Evolutionary conservation across 2,113 vertebrate species (phyloP).

Genomic region (Centropus bengalensis): DNA sequence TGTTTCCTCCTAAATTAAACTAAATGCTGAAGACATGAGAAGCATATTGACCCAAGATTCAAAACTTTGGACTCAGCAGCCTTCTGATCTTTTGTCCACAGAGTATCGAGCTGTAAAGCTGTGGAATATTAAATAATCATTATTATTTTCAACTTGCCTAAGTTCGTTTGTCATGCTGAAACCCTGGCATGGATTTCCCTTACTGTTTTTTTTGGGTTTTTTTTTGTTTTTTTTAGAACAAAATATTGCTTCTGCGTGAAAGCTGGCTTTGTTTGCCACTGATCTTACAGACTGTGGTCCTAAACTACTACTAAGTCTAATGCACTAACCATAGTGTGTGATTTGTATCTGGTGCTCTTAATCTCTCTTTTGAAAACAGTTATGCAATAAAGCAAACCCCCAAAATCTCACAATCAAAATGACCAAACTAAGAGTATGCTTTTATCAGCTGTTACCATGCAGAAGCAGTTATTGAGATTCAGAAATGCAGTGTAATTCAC

Average conservation of each 20-base stretch:
- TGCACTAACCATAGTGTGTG: not conserved
- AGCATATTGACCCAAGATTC: conserved; percentile 56
- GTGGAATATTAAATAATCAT: conserved; percentile 61
- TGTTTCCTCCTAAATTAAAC: conserved; percentile 66
- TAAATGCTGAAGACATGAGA: conserved; percentile 57
- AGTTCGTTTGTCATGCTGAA: conserved; percentile 42
- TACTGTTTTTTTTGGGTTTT: not conserved
- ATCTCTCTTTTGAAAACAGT: not conserved
- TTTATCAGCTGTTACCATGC: not conserved
- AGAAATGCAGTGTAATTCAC: conserved; percentile 2
- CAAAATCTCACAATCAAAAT: not conserved
- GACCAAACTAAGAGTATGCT: not conserved
- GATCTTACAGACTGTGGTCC: not conserved
- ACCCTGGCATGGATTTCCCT: not conserved
- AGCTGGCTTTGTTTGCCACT: not conserved
- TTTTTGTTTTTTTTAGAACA: not conserved
- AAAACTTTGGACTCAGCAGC: conserved; percentile 37
- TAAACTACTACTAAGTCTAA: not conserved
- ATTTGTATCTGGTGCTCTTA: not conserved
- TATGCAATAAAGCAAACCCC: not conserved
- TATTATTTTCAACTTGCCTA: conserved; percentile 63
- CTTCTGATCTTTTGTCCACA: conserved; percentile 49
- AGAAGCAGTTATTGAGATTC: not conserved
- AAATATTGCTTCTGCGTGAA: not conserved
- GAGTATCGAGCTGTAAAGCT: conserved; percentile 57